Base-by-base conservation (phyloP, 2,888 invertebrate species). In the Glyphotaelius pellucidus region DNA sequence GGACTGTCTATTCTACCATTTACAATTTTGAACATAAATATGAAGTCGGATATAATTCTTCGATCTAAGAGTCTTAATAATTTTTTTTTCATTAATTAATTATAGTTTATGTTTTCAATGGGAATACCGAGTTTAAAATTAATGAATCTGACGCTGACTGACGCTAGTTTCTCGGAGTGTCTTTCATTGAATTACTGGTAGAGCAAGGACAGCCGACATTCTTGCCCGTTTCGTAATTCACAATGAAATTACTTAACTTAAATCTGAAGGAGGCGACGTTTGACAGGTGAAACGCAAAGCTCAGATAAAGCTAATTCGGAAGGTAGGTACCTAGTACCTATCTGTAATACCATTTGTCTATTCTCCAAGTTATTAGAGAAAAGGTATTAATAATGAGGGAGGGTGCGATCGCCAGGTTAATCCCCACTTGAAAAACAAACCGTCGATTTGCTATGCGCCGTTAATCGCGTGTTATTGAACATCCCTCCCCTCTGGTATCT, bases 391-490 rank as follows among this genome's bases (percentile, higher is more conserved):
- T 30, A 91, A 47, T 31, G 80, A 32, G 83, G 35, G 80, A 15
- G 87, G 89, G 89, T 81, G 31, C 90, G 90, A 92, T 91, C 91
- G 92, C 84, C 93, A 93, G 93, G 93, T 93, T 93, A 93, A 93
- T 93, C 93, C 91, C 91, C 93, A 89, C 91, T 91, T 85, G 90
- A 91, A 92, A 89, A 92, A 91, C 92, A 91, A 91, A 92, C 91
- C 91, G 91, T 88, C 92, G 91, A 92, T 92, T 93, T 92, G 92
- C 88, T 85, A 92, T 91, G 93, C 91, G 91, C 83, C 92, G 67
- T 90, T 93, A 93, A 93, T 93, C 93, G 89, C 93, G 84, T 92
- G 91, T 93, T 93, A 93, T 93, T 93, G 92, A 81, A 92, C 91
- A 80, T 81, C 86, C 84, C 89, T 19, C 89, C 80, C 87, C 87